These are phyloP conservation scores for Dinocampus coccinellae DNA, from an alignment of 2,888 invertebrate genomes.

Conservation along the genomic window DNA sequence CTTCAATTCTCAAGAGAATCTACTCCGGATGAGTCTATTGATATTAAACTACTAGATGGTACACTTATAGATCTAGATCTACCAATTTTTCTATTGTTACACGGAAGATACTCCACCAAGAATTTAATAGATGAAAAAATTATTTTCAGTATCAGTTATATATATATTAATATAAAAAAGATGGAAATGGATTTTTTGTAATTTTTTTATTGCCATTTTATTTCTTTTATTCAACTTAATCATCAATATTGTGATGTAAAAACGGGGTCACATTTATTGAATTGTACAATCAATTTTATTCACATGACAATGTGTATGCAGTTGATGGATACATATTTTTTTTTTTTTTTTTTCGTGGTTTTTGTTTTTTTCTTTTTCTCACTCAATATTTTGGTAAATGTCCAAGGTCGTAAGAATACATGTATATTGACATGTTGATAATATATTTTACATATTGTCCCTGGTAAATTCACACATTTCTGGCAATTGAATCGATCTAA, in stretches of 20 bases:
- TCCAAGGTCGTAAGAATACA: neutral
- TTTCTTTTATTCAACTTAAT: neutral
- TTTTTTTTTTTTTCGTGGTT: neutral
- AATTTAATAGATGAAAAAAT: neutral
- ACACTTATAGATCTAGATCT: neutral
- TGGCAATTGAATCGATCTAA: neutral
- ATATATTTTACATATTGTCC: neutral
- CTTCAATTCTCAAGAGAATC: neutral
- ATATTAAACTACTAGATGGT: neutral
- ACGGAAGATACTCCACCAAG: neutral
- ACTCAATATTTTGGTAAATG: neutral
- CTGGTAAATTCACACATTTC: neutral
- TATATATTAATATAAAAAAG: neutral
- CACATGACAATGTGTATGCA: neutral
- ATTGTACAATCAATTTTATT: neutral
- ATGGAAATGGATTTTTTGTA: neutral
- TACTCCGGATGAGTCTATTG: neutral
- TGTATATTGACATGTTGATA: neutral
- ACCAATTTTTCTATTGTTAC: neutral
- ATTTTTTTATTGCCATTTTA: neutral
- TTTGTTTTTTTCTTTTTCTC: neutral
- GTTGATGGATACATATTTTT: too few species aligned
- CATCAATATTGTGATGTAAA: neutral
- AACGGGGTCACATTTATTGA: neutral
- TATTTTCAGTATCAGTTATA: neutral